A percentile compares a stretch with the other conserved stretches of the same genome.
Evolutionary conservation across 2,113 vertebrate species (phyloP).

Genomic region (Podarcis cretensis): DNA sequence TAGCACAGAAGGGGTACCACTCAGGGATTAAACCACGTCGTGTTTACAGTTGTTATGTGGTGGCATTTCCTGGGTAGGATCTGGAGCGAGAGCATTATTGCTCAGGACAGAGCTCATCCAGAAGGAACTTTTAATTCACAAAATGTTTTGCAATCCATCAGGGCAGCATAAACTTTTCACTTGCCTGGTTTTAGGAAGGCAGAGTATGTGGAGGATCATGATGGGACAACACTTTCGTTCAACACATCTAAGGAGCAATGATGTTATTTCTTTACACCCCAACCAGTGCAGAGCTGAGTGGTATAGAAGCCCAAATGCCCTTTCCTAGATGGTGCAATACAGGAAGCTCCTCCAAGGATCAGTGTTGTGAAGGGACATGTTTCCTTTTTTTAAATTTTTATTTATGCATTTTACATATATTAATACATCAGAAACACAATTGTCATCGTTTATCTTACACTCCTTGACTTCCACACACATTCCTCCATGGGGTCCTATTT

Average conservation of each 20-base stretch:
- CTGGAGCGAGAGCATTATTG: accelerated
- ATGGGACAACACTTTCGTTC: accelerated
- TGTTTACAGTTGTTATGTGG: not conserved
- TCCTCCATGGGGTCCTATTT: too few species aligned
- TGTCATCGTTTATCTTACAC: too few species aligned
- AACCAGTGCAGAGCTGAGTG: not conserved
- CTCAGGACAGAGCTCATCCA: not conserved
- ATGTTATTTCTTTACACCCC: not conserved
- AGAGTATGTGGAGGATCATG: not conserved
- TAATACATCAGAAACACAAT: too few species aligned
- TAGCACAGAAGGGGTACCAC: accelerated
- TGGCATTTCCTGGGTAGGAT: not conserved
- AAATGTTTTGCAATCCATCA: not conserved
- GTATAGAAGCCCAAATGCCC: not conserved
- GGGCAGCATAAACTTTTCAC: not conserved
- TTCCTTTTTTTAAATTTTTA: too few species aligned
- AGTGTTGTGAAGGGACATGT: not conserved
- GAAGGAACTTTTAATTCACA: not conserved
- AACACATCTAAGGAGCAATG: accelerated
- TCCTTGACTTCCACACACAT: too few species aligned
- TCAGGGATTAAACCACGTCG: not conserved
- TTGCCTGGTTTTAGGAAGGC: accelerated
- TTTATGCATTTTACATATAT: too few species aligned
- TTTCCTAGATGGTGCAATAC: not conserved
- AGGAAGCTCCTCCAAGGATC: not conserved